Evolutionary conservation across 2,888 invertebrate species (phyloP), one percentile per base, ranked within the genome.

Genomic region (Invenusta paracnida): DNA sequence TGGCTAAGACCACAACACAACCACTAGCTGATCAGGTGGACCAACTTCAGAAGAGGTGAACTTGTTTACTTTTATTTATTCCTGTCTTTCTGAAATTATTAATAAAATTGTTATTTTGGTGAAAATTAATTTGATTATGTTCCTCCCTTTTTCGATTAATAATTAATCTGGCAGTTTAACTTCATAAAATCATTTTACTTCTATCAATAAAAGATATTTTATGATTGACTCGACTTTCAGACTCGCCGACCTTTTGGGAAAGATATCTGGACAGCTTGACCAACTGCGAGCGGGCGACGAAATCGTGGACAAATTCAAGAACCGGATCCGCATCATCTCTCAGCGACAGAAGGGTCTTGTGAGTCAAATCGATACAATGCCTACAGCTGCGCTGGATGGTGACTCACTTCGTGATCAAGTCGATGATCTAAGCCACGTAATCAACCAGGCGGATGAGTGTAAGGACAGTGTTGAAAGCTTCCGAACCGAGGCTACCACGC

Each of bases 381-480:
- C 86, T 28, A 66, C 85, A 29, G 23, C 86, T 25, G 66, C 86
- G 23, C 79, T 86, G 17, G 86, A 86, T 31, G 17, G 85, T 17
- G 86, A 86, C 67, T 85, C 86, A 27, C 85, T 86, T 17, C 29
- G 73, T 29, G 86, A 86, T 28, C 86, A 86, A 85, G 67, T 67
- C 23, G 86, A 86, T n/a, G 86, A 86, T 73, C 79, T 86, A 5
- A 17, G n/a, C 0, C 11, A 30, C 67, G 66, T 86, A 0, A 28
- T 13, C 13, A 48, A 66, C n/a, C 86, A 85, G 48, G 13, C 48
- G 27, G 79, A 85, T 30, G 86, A 86, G 28, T 67, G 66, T n/a
- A 66, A 67, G 29, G 73, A 86, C 5, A 67, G 73, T 29, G 29
- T 85, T 5, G 31, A 30, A 11, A 86, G 86, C 48, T 85, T 86